phyloP scores from a whole-genome alignment of 2,113 vertebrate genomes.

The Sebastes schlegelii region DNA sequence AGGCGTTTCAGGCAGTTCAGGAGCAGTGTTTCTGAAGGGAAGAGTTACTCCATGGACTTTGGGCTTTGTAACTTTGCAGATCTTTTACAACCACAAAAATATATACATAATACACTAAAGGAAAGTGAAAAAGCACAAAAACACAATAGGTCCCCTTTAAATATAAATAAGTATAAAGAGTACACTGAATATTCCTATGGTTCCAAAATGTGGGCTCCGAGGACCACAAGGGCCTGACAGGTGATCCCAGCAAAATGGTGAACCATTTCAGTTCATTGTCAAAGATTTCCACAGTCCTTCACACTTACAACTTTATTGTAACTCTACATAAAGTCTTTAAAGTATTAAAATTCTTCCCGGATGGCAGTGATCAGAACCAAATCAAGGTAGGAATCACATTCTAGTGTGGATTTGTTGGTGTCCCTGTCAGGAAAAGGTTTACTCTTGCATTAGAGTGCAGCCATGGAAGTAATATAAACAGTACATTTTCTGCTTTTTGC shows the following conservation, averaged over 20 bases:
- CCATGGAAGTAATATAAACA: not conserved
- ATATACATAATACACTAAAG: too few relatives aligned
- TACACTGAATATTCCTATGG: not conserved
- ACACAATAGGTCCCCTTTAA: not conserved
- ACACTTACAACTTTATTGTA: not conserved
- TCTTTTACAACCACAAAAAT: too few relatives aligned
- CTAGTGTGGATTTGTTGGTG: not conserved
- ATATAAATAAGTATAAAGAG: not conserved
- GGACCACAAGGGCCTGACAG: constrained; percentile 21
- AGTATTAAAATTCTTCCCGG: not conserved
- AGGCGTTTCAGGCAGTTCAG: too few relatives aligned
- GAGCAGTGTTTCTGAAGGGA: too few relatives aligned
- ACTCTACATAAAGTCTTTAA: not conserved
- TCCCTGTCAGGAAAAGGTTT: not conserved
- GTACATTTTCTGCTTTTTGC: not conserved
- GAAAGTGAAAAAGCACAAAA: too few relatives aligned
- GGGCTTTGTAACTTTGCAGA: too few relatives aligned
- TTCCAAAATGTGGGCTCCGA: constrained; percentile 8
- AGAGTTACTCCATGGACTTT: too few relatives aligned
- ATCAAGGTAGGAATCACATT: not conserved
- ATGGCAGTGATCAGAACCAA: not conserved
- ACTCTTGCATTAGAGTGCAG: not conserved
- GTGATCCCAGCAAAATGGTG: not conserved
- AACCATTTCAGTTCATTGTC: not conserved
- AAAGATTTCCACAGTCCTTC: not conserved